A percentile compares a stretch with the other conserved stretches of the same genome.
These are phyloP conservation scores for Ooceraea biroi DNA, from an alignment of 1,140 invertebrate genomes.

Conservation along the genomic window DNA sequence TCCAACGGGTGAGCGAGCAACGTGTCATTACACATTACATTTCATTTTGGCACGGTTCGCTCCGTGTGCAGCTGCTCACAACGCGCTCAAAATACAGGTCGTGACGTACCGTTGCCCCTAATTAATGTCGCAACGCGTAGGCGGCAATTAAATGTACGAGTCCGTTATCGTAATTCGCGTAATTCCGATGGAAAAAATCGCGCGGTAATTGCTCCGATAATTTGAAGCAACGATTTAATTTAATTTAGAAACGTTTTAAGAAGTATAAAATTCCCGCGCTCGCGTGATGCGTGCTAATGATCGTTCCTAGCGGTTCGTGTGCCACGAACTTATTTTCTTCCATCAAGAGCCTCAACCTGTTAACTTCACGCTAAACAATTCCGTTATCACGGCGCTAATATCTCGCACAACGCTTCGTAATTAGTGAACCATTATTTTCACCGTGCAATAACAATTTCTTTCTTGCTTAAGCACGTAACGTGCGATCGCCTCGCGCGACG, in stretches of 20 bases:
- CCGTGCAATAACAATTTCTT: too few species aligned
- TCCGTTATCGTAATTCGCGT: constrained; percentile 21
- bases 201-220: not conserved
- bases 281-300: not conserved
- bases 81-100: too few species aligned
- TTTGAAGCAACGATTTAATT: not conserved
- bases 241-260: too few species aligned
- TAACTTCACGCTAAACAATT: constrained; percentile 9
- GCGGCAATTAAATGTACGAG: not conserved
- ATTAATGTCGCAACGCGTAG: constrained; percentile 16
- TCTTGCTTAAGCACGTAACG: not conserved
- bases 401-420: not conserved
- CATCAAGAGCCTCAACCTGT: not conserved
- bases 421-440: not conserved
- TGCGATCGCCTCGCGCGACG: not conserved
- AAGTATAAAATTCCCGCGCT: too few species aligned
- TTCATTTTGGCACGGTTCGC: not conserved
- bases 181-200: not conserved
- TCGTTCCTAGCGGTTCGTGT: not conserved
- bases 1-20: not conserved
- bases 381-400: not conserved
- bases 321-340: not conserved
- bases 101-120: constrained; percentile 30
- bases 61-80: not conserved
- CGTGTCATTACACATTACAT: not conserved